phyloP scores from a whole-genome alignment of 2,797 vertebrate species.

The Coregonus sp. region DNA sequence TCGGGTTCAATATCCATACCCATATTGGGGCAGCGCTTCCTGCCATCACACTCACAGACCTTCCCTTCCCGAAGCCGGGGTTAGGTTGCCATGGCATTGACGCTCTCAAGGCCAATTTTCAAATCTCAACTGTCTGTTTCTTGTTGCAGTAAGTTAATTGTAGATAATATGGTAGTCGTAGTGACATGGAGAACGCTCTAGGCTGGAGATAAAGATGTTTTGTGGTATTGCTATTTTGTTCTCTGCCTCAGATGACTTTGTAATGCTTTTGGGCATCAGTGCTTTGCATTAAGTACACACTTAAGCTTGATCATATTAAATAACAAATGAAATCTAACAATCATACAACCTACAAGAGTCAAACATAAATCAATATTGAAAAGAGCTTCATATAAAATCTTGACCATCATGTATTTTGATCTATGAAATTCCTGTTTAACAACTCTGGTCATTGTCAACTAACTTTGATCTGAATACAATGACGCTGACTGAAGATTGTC shows the following conservation, averaged over 20 bases:
- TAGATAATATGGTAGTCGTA: slow-evolving; percentile 53
- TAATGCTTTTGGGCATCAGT: neutral
- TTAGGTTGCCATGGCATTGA: slow-evolving; percentile 66
- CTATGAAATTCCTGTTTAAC: neutral
- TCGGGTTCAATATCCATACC: slow-evolving; percentile 49
- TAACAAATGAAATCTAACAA: no score
- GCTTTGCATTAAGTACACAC: no score
- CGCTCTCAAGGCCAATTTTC: slow-evolving; percentile 66
- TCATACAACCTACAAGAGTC: no score
- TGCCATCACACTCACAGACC: slow-evolving; percentile 52
- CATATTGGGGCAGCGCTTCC: slow-evolving; percentile 68
- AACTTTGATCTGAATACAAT: neutral
- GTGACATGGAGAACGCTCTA: slow-evolving; percentile 25
- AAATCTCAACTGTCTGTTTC: slow-evolving; percentile 65
- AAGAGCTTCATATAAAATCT: neutral
- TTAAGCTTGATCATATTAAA: no score
- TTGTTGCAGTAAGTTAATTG: slow-evolving; percentile 65
- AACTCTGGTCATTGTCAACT: neutral
- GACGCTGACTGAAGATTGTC: neutral
- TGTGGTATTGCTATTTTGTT: slow-evolving; percentile 8
- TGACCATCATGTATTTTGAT: no score
- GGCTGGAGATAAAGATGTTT: slow-evolving; percentile 36
- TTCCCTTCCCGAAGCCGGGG: slow-evolving; percentile 26
- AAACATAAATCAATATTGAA: no score
- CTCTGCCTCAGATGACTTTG: neutral